Conservation (phyloP, 2,797 vertebrate genomes). For the Ceyx erithaca region DNA sequence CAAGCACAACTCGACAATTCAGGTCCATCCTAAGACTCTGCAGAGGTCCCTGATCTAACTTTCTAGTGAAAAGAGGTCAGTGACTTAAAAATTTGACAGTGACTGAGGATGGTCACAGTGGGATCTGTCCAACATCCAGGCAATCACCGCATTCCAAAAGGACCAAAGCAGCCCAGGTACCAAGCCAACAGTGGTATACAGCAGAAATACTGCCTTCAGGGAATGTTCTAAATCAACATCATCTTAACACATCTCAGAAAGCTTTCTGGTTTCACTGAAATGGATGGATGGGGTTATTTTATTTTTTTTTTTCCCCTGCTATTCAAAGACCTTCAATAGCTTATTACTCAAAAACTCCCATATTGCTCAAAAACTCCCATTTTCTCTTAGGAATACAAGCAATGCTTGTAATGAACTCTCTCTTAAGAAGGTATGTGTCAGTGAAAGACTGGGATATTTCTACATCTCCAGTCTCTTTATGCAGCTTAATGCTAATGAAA, state of each 20-base stretch:
- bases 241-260: neutral
- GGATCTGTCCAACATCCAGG: neutral
- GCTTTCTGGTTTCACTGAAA: neutral
- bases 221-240: constrained; percentile 3
- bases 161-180: neutral
- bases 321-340: neutral
- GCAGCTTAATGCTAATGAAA: constrained; percentile 70
- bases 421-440: constrained; percentile 11
- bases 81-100: neutral
- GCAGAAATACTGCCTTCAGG: neutral
- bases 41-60: neutral
- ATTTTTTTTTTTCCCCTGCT: neutral
- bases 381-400: neutral
- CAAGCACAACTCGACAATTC: neutral
- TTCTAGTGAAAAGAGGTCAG: neutral
- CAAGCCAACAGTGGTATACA: neutral
- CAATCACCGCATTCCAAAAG: neutral
- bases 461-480: constrained; percentile 54
- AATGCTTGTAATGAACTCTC: constrained; percentile 16
- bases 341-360: neutral
- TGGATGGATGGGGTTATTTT: neutral
- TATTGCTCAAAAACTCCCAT: neutral
- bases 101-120: accelerated
- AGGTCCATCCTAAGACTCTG: neutral
- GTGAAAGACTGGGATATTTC: constrained; percentile 46